A percentile compares a stretch with the other conserved stretches of the same genome.
Conservation (phyloP, 2,797 vertebrate genomes). For the Peromyscus attwateri region DNA sequence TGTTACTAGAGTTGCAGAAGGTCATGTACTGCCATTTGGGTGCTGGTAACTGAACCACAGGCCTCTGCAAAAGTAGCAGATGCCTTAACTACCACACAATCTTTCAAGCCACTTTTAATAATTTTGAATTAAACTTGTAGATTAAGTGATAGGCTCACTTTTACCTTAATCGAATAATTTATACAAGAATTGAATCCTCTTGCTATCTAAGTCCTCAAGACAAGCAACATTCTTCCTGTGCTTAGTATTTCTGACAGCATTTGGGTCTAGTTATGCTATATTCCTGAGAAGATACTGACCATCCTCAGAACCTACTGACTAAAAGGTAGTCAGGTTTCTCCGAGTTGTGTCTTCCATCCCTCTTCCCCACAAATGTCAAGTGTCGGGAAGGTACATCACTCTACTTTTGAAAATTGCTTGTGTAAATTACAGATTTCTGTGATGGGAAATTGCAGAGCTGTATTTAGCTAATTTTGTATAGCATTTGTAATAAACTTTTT, state of each 20-base stretch:
- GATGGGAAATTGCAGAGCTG: constrained; percentile 4
- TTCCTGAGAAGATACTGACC: not conserved
- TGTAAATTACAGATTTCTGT: not conserved
- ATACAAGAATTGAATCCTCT: constrained; percentile 4
- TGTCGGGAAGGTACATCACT: not conserved
- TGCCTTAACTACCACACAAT: not conserved
- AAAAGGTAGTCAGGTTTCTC: not conserved
- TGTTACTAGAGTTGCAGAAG: not conserved
- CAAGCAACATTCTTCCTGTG: not conserved
- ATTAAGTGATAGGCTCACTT: constrained; percentile 35
- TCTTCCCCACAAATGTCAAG: not conserved
- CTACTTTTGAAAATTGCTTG: not conserved
- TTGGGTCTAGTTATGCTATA: constrained; percentile 20
- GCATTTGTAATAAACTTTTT: constrained; percentile 26
- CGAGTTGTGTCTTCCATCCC: not conserved
- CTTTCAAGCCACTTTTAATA: not conserved
- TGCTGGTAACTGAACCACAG: not conserved
- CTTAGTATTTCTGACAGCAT: not conserved
- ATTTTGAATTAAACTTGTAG: constrained; percentile 36
- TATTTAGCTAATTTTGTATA: constrained; percentile 32
- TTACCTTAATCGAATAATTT: constrained; percentile 58
- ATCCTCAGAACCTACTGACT: not conserved
- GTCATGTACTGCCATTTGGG: not conserved
- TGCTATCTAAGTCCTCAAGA: not conserved
- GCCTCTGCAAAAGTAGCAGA: not conserved